These are phyloP conservation scores for Danio albolineatus DNA, from an alignment of 2,797 vertebrate species.

Conservation along the genomic window DNA sequence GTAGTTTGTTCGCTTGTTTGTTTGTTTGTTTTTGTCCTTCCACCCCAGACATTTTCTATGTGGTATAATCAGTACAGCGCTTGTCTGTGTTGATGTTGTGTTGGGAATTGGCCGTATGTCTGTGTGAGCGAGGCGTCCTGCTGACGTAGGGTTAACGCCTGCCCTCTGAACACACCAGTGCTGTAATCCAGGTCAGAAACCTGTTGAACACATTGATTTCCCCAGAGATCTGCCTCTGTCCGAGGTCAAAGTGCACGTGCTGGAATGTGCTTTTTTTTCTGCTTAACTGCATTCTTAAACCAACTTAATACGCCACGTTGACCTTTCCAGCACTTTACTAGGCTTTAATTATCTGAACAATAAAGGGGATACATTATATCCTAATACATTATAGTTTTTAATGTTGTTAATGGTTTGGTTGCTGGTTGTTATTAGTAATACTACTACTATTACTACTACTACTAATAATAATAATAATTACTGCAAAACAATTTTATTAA, in stretches of 20 bases:
- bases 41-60: background rate
- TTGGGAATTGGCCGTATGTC: constrained; percentile 11
- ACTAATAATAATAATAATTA: too few relatives aligned
- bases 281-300: constrained; percentile 28
- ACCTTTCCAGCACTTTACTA: background rate
- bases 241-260: constrained; percentile 31
- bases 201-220: constrained; percentile 35
- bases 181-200: constrained; percentile 40
- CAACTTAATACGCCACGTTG: background rate
- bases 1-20: too few relatives aligned
- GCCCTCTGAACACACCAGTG: background rate
- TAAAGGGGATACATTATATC: background rate
- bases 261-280: constrained; percentile 31
- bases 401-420: too few relatives aligned
- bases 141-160: background rate
- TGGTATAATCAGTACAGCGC: background rate
- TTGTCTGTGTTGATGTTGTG: background rate
- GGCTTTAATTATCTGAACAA: constrained; percentile 14
- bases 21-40: too few relatives aligned
- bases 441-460: too few relatives aligned
- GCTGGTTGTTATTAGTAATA: too few relatives aligned
- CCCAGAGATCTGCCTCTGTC: constrained; percentile 6
- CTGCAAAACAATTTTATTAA: too few relatives aligned
- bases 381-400: too few relatives aligned
- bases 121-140: constrained; percentile 9